A percentile compares a stretch with the other conserved stretches of the same genome.
Evolutionary conservation across 1,140 invertebrate species (phyloP).

Genomic region (Caenorhabditis latens): DNA sequence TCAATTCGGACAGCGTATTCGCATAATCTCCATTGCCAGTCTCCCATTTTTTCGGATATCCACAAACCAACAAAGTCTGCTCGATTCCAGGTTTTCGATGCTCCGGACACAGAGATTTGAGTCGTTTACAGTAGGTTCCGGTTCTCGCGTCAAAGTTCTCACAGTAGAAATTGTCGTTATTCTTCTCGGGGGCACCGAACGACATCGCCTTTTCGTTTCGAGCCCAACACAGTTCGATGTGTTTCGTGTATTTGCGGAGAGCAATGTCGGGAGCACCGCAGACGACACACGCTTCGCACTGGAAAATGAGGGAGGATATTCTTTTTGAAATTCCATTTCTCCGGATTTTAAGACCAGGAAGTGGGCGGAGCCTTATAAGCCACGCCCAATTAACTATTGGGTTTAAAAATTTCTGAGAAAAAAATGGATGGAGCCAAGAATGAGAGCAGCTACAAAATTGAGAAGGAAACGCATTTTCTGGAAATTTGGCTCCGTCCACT

Average conservation of each 20-base stretch:
- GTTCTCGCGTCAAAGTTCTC: conserved; percentile 92
- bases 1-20: not conserved
- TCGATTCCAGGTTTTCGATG: conserved; percentile 84
- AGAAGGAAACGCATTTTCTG: too few relatives aligned
- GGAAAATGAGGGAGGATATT: not conserved
- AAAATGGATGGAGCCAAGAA: too few relatives aligned
- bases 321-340: not conserved
- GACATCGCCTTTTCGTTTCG: conserved; percentile 20
- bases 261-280: not conserved
- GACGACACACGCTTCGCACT: not conserved
- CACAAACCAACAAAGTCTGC: conserved; percentile 29
- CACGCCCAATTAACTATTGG: too few relatives aligned
- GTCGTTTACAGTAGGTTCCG: conserved; percentile 93
- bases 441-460: too few relatives aligned
- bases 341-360: not conserved
- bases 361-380: too few relatives aligned
- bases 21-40: not conserved
- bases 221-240: conserved; percentile 23
- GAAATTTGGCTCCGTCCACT: too few relatives aligned
- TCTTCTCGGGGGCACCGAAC: conserved; percentile 47
- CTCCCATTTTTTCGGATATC: conserved; percentile 56
- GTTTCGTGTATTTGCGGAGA: not conserved
- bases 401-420: too few relatives aligned
- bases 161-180: conserved; percentile 87
- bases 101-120: conserved; percentile 95